Evolutionary conservation across 2,888 invertebrate genomes (phyloP), one percentile per base, ranked within the genome.

Genomic region (Saturnia japonica): DNA sequence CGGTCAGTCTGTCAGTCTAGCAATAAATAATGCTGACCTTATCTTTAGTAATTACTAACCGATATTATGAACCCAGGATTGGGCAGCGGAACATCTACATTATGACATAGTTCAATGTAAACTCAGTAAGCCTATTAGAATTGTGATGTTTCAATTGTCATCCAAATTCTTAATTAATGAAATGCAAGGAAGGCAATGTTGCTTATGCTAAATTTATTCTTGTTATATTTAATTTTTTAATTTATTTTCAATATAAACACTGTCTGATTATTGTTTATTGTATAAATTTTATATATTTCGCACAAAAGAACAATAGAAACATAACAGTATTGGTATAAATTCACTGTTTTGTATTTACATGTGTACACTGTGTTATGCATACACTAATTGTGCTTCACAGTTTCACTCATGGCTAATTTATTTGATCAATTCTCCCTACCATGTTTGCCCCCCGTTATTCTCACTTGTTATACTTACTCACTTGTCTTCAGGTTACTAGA

Each of bases 21-120:
- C 47, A 47, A 47, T 47, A 47, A 47, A 47, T 47, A 47, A 47
- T 47, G 47, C 47, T 47, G 47, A 47, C 47, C 47, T 47, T 47
- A 47, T 19, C 47, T 47, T 47, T 47, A 19, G 7, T 47, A 47
- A 47, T n/a, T 47, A 47, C 19, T 34, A 47, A 47, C 47, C 16
- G 47, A 19, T 47, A 47, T 16, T 16, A 47, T 47, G 19, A 19
- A 47, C 47, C 19, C 47, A 7, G 47, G 47, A 7, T 19, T 19
- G 19, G 47, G 19, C 19, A 6, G 47, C 0, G 47, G 19, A 47
- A 43, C 43, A 43, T 43, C 43, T 43, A 43, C 19, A 19, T 45
- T 16, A 45, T 14, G 14, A 14, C 2, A 47, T 47, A 47, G 47
- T 19, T 47, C 3, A 6, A 47, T 19, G 47, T 19, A 47, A 47